These are phyloP conservation scores for Margarornis squamiger DNA, from an alignment of 2,797 vertebrate genomes.

Conservation along the genomic window DNA sequence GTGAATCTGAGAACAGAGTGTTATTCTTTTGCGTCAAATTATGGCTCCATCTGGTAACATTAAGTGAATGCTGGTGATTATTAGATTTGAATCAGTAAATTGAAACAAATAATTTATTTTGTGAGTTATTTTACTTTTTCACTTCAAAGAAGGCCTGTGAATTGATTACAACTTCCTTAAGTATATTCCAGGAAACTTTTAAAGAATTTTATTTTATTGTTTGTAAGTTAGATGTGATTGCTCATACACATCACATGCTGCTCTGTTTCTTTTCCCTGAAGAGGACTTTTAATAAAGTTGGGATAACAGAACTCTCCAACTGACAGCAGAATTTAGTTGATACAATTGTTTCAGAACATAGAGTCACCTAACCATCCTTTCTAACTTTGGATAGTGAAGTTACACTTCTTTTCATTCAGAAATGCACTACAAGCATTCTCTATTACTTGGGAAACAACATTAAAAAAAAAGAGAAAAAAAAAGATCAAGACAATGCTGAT, in stretches of 20 bases:
- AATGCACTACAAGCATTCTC: not conserved
- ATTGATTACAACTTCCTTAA: slow-evolving; percentile 10
- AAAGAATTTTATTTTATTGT: slow-evolving; percentile 24
- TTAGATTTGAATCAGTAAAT: slow-evolving; percentile 48
- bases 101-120: slow-evolving; percentile 50
- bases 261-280: slow-evolving; percentile 9
- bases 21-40: slow-evolving; percentile 40
- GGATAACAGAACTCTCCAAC: not conserved
- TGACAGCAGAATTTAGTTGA: slow-evolving; percentile 13
- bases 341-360: not conserved
- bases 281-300: slow-evolving; percentile 1
- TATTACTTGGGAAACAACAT: not conserved
- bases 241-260: not conserved
- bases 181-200: slow-evolving; percentile 23
- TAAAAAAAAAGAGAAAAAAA: not conserved
- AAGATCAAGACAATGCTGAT: not conserved
- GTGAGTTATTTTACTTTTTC: slow-evolving; percentile 27
- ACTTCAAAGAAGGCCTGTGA: slow-evolving; percentile 40
- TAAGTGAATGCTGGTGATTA: slow-evolving; percentile 34
- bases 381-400: not conserved
- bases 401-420: not conserved
- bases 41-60: slow-evolving; percentile 44
- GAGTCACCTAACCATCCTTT: not conserved
- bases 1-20: slow-evolving; percentile 41
- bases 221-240: slow-evolving; percentile 13